Conservation (phyloP, 2,797 vertebrate species). For the Gadopsis marmoratus region DNA sequence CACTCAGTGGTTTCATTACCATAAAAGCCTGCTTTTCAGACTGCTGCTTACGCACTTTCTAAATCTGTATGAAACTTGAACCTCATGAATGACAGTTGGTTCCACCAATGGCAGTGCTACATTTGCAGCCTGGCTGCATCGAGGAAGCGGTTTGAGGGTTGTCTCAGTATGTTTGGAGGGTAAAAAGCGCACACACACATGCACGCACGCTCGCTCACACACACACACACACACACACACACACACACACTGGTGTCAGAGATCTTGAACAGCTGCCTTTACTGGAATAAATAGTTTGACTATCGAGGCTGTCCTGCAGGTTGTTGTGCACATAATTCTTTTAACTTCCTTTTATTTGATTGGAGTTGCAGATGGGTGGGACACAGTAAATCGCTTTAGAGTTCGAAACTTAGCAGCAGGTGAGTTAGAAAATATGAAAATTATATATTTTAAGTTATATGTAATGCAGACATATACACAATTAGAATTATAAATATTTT, state of each 20-base stretch:
- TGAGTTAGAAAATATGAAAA: neutral
- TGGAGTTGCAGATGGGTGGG: slow-evolving; percentile 13
- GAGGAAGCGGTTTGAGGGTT: slow-evolving; percentile 62
- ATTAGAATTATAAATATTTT: neutral
- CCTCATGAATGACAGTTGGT: slow-evolving; percentile 76
- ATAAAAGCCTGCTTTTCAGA: slow-evolving; percentile 83
- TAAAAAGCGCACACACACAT: slow-evolving; percentile 22
- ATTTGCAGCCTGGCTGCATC: slow-evolving; percentile 42
- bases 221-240: slow-evolving; percentile 15
- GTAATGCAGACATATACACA: neutral
- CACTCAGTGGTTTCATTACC: slow-evolving; percentile 74
- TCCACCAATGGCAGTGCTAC: slow-evolving; percentile 72
- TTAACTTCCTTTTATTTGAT: slow-evolving; percentile 20
- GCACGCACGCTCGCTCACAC: neutral
- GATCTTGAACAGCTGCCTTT: slow-evolving; percentile 64
- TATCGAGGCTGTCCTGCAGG: slow-evolving; percentile 44
- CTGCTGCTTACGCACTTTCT: slow-evolving; percentile 84
- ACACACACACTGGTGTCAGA: slow-evolving; percentile 35
- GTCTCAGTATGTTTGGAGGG: slow-evolving; percentile 54
- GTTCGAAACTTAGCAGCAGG: neutral
- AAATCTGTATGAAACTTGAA: slow-evolving; percentile 86
- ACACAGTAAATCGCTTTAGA: neutral
- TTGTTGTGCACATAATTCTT: slow-evolving; percentile 41
- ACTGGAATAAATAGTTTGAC: slow-evolving; percentile 50
- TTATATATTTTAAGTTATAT: neutral